Conservation (phyloP, 2,797 vertebrate species). For the Thripadectes ignobilis region DNA sequence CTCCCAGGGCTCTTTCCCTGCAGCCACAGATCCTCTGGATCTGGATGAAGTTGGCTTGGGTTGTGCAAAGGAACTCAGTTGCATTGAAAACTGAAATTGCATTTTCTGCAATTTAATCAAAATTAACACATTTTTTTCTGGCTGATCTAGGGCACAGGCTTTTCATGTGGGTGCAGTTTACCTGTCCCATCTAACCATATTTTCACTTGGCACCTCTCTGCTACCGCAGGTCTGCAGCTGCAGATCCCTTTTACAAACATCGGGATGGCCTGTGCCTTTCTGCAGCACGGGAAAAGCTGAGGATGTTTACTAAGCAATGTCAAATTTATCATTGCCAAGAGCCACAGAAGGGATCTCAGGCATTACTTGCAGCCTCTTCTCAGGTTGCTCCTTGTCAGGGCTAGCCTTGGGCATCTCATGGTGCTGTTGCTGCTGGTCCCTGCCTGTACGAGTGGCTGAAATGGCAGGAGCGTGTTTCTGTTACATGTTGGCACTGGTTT, state of each 20-base stretch:
- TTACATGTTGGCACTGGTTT: fast-evolving
- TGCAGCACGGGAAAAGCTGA: neutral
- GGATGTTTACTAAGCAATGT: neutral
- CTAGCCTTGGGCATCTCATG: neutral
- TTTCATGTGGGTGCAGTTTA: neutral
- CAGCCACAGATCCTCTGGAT: neutral
- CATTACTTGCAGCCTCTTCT: neutral
- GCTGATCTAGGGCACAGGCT: neutral
- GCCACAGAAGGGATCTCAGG: neutral
- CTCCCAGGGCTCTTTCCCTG: neutral
- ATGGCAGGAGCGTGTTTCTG: neutral
- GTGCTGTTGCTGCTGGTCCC: neutral
- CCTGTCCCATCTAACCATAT: neutral
- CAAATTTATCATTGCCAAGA: neutral
- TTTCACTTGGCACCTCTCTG: neutral
- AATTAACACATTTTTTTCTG: neutral
- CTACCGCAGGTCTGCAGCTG: neutral
- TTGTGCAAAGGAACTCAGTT: neutral
- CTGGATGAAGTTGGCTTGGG: neutral
- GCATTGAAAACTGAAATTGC: neutral
- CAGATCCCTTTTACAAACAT: neutral
- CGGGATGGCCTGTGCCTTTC: fast-evolving
- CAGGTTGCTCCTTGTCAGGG: neutral
- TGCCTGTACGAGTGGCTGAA: neutral
- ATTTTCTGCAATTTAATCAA: neutral